phyloP scores from a whole-genome alignment of 2,113 vertebrate genomes.

The Chamaea fasciata region DNA sequence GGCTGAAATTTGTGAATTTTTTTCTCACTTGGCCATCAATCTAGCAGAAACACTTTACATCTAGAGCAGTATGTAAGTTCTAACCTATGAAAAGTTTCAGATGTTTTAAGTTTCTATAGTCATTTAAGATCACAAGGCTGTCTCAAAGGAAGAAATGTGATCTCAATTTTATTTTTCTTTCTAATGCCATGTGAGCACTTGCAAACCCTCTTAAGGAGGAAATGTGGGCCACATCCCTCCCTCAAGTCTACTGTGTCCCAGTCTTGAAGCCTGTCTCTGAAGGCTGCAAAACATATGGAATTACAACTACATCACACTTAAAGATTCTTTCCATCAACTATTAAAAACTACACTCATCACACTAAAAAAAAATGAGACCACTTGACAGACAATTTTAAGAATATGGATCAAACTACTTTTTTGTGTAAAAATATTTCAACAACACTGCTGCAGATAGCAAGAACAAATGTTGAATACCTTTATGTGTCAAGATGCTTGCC shows the following conservation, averaged over 20 bases:
- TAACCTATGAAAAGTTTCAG: background rate
- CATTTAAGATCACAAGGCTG: background rate
- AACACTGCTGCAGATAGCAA: background rate
- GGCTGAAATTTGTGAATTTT: background rate
- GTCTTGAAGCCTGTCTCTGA: background rate
- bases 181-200: background rate
- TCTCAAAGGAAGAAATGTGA: background rate
- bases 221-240: background rate
- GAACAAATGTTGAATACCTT: background rate
- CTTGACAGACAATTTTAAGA: background rate
- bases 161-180: background rate
- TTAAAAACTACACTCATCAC: background rate
- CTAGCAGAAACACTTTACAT: background rate
- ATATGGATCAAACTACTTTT: background rate
- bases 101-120: background rate
- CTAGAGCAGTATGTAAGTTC: background rate
- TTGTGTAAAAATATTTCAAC: background rate
- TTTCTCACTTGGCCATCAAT: background rate
- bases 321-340: background rate
- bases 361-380: background rate
- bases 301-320: background rate
- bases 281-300: background rate
- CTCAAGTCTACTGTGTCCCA: background rate
- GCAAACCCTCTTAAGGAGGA: background rate
- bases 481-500: background rate